Evolutionary conservation across 1,140 invertebrate genomes (phyloP).

Genomic region (Pseudomyrmex flavicornis): DNA sequence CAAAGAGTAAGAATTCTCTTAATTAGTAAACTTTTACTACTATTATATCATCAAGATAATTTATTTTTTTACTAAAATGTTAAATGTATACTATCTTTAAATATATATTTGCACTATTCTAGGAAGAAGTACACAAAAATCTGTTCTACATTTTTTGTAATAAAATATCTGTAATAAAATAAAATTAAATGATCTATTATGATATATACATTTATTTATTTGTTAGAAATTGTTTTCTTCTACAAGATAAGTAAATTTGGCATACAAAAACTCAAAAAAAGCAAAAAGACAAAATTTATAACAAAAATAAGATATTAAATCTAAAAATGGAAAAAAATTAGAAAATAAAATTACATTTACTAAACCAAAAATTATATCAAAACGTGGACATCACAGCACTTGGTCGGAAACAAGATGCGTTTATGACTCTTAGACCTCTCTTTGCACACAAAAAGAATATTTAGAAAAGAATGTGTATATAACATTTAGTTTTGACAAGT

Average conservation of each 20-base stretch:
- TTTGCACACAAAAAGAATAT: no score
- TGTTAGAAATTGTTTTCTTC: conserved; percentile 18
- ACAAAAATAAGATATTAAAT: no score
- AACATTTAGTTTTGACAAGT: no score
- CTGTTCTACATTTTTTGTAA: background rate
- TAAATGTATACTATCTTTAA: background rate
- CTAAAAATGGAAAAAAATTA: no score
- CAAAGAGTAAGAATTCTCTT: background rate
- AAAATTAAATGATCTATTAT: conserved; percentile 14
- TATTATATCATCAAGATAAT: conserved; percentile 30
- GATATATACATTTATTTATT: conserved; percentile 16
- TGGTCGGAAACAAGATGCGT: no score
- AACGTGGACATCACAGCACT: no score
- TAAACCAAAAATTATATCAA: no score
- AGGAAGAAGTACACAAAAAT: background rate
- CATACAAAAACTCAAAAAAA: no score
- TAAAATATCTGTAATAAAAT: conserved; percentile 12
- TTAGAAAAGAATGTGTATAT: no score
- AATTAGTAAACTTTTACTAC: conserved; percentile 14
- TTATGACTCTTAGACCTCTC: no score
- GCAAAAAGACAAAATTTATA: no score
- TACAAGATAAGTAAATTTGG: background rate
- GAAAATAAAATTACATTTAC: no score
- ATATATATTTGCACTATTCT: conserved; percentile 10
- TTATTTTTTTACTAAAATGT: conserved; percentile 50